Evolutionary conservation across 1,140 invertebrate species (phyloP).

Genomic region (Scaptomyza hsui): DNA sequence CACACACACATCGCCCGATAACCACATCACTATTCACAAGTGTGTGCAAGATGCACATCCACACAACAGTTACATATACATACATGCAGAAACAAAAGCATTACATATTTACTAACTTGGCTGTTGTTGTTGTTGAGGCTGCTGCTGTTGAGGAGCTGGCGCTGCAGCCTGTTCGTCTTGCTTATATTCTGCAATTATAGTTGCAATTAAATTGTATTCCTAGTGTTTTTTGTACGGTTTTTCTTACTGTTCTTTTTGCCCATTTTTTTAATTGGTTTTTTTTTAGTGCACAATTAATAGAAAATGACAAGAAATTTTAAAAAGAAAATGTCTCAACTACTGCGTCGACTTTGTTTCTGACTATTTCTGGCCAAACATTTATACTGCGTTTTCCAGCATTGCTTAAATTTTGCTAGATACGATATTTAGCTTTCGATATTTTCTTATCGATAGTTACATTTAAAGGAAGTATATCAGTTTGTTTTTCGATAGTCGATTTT

Average conservation of each 20-base stretch:
- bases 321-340: neutral
- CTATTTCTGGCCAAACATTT: neutral
- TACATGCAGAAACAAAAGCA: neutral
- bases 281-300: neutral
- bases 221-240: neutral
- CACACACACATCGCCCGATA: neutral
- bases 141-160: slow-evolving; percentile 3
- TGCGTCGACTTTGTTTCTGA: neutral
- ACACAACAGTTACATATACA: neutral
- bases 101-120: slow-evolving; percentile 3
- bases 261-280: slow-evolving; percentile 1
- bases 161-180: neutral
- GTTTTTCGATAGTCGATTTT: neutral
- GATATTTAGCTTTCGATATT: neutral
- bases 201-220: neutral
- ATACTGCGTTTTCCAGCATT: neutral
- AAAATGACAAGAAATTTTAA: neutral
- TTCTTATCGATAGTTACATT: neutral
- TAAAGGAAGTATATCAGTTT: neutral
- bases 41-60: neutral
- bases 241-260: slow-evolving; percentile 36
- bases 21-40: neutral
- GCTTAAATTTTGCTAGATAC: neutral
- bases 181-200: slow-evolving; percentile 1
- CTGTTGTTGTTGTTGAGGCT: neutral